A percentile compares a stretch with the other conserved stretches of the same genome.
These are phyloP conservation scores for Rutilus rutilus DNA, from an alignment of 2,113 vertebrate species.

Conservation along the genomic window DNA sequence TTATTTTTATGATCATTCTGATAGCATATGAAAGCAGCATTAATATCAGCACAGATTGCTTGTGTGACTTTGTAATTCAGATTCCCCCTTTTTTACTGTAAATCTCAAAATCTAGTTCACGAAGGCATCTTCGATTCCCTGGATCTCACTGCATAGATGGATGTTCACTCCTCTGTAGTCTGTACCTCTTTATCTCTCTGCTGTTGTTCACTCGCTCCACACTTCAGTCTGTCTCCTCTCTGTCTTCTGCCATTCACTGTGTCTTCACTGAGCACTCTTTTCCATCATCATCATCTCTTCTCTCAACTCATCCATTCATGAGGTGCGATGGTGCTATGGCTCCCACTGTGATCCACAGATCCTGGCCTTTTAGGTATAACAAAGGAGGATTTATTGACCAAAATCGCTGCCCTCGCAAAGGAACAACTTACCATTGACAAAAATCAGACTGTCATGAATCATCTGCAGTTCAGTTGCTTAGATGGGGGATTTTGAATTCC, in stretches of 20 bases:
- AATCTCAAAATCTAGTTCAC: neutral
- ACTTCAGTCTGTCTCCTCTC: neutral
- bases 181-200: neutral
- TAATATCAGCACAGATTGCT: neutral
- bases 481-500: neutral
- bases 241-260: neutral
- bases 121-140: neutral
- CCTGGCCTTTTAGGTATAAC: constrained; percentile 9
- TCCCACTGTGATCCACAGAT: constrained; percentile 30
- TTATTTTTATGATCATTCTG: neutral
- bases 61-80: neutral
- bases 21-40: neutral
- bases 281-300: constrained; percentile 6
- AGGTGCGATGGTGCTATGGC: constrained; percentile 38
- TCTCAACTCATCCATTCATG: constrained; percentile 57
- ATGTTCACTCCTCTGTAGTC: constrained; percentile 7
- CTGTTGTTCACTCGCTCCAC: neutral
- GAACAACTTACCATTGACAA: constrained; percentile 30
- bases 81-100: neutral
- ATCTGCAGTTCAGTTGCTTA: constrained; percentile 3
- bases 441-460: constrained; percentile 17
- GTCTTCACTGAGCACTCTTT: constrained; percentile 13
- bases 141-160: constrained; percentile 43
- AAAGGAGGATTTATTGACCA: constrained; percentile 38
- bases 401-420: constrained; percentile 13